Evolutionary conservation across 2,888 invertebrate species (phyloP).

Genomic region (Diaprepes abbreviatus): DNA sequence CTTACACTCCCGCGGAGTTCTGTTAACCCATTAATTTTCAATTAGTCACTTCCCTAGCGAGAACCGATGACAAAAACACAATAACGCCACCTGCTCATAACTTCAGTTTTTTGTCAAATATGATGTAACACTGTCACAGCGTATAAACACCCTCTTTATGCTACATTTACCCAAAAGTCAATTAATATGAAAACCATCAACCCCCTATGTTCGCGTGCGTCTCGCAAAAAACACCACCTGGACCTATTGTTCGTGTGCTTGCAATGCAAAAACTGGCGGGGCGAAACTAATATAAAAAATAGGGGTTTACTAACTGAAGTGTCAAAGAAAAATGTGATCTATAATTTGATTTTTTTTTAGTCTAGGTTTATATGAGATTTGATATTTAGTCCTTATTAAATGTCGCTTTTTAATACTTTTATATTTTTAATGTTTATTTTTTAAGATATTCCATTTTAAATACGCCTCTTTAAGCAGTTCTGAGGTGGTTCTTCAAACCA

Average conservation of each 20-base stretch:
- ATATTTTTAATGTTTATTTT: too few species aligned
- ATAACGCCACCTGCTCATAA: conserved; percentile 20
- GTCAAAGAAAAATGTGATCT: conserved; percentile 1
- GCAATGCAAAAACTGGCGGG: conserved; percentile 33
- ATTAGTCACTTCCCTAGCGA: conserved; percentile 9
- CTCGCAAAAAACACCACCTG: conserved; percentile 24
- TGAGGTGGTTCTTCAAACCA: too few species aligned
- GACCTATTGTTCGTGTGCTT: conserved; percentile 32
- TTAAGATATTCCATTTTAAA: too few species aligned
- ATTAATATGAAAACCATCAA: conserved; percentile 45
- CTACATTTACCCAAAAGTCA: conserved; percentile 47
- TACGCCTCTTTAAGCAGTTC: too few species aligned
- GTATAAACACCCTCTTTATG: conserved; percentile 32
- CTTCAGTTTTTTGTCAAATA: conserved; percentile 15
- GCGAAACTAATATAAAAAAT: conserved; percentile 37
- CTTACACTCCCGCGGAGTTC: not conserved
- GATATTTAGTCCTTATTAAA: too few species aligned
- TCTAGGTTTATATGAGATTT: too few species aligned
- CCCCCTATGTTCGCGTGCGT: conserved; percentile 28
- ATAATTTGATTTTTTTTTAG: too few species aligned
- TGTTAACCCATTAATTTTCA: conserved; percentile 2
- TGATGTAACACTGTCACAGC: conserved; percentile 23
- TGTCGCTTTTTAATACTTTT: too few species aligned
- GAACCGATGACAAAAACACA: conserved; percentile 31
- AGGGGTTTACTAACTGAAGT: conserved; percentile 19